These are phyloP conservation scores for Physella acuta DNA, from an alignment of 1,140 invertebrate genomes.

Conservation along the genomic window DNA sequence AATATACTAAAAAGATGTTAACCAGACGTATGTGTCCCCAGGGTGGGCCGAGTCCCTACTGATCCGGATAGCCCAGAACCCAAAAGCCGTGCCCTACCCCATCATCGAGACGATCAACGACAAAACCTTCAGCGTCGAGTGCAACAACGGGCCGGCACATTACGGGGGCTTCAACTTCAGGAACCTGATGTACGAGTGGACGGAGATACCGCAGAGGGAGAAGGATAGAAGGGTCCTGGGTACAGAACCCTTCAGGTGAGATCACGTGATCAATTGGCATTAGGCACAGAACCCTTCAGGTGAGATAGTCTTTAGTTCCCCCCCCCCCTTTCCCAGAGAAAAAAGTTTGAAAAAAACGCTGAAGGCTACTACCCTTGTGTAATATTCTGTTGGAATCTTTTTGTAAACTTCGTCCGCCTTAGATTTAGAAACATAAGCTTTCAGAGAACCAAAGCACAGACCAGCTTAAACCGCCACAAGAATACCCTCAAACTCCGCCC, in stretches of 20 bases:
- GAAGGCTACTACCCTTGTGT: background rate
- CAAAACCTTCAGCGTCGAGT: background rate
- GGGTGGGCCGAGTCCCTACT: background rate
- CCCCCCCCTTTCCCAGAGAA: background rate
- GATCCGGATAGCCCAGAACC: constrained; percentile 8
- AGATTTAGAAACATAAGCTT: too few relatives aligned
- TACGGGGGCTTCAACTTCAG: background rate
- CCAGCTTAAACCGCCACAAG: too few relatives aligned
- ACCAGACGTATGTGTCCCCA: too few relatives aligned
- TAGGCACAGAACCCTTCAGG: background rate
- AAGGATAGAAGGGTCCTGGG: background rate
- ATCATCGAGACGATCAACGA: background rate
- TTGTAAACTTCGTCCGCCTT: too few relatives aligned
- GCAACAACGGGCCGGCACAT: background rate
- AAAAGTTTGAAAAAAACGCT: background rate
- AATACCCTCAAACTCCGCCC: too few relatives aligned
- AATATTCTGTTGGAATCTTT: too few relatives aligned
- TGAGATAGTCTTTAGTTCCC: background rate
- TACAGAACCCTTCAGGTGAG: constrained; percentile 7
- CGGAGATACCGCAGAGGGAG: background rate
- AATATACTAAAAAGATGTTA: too few relatives aligned
- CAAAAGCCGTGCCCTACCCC: background rate
- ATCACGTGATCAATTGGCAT: background rate
- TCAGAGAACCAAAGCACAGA: too few relatives aligned
- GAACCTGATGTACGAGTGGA: background rate